Conservation (phyloP, 2,113 vertebrate genomes). For the Colius striatus region DNA sequence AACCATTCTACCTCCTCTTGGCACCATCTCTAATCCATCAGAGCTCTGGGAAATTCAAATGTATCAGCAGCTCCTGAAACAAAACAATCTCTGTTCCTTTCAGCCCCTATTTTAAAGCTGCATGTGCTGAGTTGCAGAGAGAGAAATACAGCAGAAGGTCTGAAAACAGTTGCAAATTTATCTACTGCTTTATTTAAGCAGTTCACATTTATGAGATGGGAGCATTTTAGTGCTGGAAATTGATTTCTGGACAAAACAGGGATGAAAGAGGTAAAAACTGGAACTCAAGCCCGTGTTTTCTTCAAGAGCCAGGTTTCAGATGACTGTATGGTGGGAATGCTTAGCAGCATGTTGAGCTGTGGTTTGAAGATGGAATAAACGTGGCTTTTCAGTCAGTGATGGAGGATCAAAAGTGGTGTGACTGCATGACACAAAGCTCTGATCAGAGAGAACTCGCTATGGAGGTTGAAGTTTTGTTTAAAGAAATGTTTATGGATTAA, state of each 20-base stretch:
- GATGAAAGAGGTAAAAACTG: constrained; percentile 17
- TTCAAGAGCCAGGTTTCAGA: neutral
- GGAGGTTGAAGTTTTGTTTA: neutral
- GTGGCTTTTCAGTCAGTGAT: neutral
- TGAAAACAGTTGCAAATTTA: neutral
- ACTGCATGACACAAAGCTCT: neutral
- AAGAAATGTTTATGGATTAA: neutral
- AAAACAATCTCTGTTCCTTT: neutral
- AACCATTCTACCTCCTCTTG: neutral
- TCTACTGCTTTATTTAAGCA: neutral
- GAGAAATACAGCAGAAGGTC: neutral
- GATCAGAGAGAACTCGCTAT: neutral
- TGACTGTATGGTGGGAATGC: neutral
- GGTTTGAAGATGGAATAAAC: neutral
- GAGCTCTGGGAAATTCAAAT: neutral
- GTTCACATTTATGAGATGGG: neutral
- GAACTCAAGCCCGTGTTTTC: neutral
- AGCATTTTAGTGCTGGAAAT: neutral
- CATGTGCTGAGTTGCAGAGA: neutral
- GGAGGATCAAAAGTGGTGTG: neutral
- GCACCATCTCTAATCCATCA: neutral
- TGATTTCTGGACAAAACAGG: constrained; percentile 23
- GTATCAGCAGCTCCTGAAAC: neutral
- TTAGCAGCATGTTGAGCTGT: neutral
- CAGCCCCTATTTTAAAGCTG: neutral